These are phyloP conservation scores for Cosmorhoe ocellata DNA, from an alignment of 2,888 invertebrate species.

Conservation along the genomic window DNA sequence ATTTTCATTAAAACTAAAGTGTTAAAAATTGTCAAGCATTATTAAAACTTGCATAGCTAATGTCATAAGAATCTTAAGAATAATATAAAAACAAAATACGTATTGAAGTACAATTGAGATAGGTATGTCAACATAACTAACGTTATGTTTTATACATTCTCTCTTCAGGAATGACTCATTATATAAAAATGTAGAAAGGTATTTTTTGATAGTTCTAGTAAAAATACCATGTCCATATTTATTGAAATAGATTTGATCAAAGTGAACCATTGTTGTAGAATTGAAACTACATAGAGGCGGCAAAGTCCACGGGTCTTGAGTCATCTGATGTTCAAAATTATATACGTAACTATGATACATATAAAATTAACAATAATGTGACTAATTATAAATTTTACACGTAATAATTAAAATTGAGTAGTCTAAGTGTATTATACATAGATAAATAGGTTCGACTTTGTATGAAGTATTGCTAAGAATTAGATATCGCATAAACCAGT, in stretches of 20 bases:
- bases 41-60: conserved; percentile 59
- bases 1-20: conserved; percentile 46
- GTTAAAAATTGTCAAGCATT: conserved; percentile 53
- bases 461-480: conserved; percentile 74
- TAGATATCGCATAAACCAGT: conserved; percentile 54
- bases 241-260: conserved; percentile 58
- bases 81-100: conserved; percentile 76
- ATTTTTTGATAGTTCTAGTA: conserved; percentile 74
- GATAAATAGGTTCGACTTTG: conserved; percentile 75
- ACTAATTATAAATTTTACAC: conserved; percentile 81
- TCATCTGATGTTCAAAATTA: conserved; percentile 82
- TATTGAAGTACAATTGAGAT: conserved; percentile 81
- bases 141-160: conserved; percentile 60
- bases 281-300: conserved; percentile 42
- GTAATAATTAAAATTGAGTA: conserved; percentile 78
- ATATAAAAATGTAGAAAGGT: conserved; percentile 59
- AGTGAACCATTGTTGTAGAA: conserved; percentile 50
- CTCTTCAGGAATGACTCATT: conserved; percentile 56
- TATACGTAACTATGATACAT: conserved; percentile 82
- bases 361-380: conserved; percentile 78
- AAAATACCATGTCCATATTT: conserved; percentile 69
- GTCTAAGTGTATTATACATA: conserved; percentile 79
- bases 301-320: conserved; percentile 62
- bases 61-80: conserved; percentile 63
- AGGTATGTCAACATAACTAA: conserved; percentile 57